Conservation (phyloP, 2,888 invertebrate genomes). For the Cryptosula pallasiana region DNA sequence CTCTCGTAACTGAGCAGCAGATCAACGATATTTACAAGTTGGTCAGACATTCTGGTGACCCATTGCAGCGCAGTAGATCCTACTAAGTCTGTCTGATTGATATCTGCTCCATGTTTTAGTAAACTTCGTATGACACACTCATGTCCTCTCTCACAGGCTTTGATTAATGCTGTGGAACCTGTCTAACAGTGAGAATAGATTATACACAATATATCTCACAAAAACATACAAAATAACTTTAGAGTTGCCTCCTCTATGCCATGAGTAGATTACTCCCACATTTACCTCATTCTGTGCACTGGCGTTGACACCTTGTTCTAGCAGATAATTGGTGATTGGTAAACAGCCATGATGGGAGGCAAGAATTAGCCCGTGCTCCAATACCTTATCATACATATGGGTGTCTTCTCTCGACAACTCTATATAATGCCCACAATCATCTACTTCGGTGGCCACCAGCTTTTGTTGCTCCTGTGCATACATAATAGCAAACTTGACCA, state of each 20-base stretch:
- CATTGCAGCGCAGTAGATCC: constrained; percentile 1
- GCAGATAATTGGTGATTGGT: constrained; percentile 6
- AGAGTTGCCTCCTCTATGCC: too few relatives aligned
- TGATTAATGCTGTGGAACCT: constrained; percentile 18
- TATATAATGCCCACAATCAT: constrained; percentile 12
- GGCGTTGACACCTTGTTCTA: constrained; percentile 14
- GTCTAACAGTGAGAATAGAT: not conserved
- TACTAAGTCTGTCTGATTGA: constrained; percentile 22
- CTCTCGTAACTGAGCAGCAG: constrained; percentile 2
- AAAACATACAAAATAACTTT: too few relatives aligned
- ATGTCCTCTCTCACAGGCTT: constrained; percentile 24
- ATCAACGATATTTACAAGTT: not conserved
- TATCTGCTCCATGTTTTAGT: not conserved
- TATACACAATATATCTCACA: too few relatives aligned
- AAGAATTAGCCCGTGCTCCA: constrained; percentile 15
- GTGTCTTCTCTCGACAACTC: constrained; percentile 17
- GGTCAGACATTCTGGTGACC: constrained; percentile 3
- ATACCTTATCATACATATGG: constrained; percentile 3
- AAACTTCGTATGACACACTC: not conserved
- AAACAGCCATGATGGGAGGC: constrained; percentile 13
- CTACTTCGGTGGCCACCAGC: not conserved
- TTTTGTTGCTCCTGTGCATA: constrained; percentile 12
- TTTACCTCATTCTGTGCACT: constrained; percentile 21
- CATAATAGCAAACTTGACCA: too few relatives aligned
- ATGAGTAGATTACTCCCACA: too few relatives aligned